Base-by-base conservation (phyloP, 2,888 invertebrate species). In the Mechanitis messenoides region DNA sequence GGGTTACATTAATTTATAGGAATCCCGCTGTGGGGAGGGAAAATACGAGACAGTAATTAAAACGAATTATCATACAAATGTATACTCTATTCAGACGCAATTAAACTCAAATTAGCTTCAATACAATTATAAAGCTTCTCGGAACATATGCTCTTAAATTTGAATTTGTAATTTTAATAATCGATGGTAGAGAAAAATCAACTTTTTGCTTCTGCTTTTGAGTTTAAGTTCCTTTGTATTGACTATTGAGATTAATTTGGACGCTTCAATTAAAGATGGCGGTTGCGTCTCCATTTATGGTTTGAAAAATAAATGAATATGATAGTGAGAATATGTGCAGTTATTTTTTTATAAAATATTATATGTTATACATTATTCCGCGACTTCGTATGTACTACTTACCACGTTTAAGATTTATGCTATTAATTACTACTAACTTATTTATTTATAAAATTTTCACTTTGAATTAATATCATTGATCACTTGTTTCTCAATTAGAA, bases 201-300 rank as follows among this genome's bases (percentile, higher is more conserved):
- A 46, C 56, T 33, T 47, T 57, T 56, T 50, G 2, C 2, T 20
- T 20, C 45, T 35, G 6, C 2, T 1, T 28, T 59, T 61, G 28
- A 53, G 28, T 54, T 28, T 12, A 53, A 55, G 55, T 58, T 61
- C 3, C 47, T n/a, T 55, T 55, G 45, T 28, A 38, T 7, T 6
- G 6, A 7, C 33, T 6, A 31, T 3, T 28, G 42, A 46, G 56
- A 56, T 58, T 5, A 50, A 59, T 33, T 45, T 57, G 31, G 47
- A 59, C 59, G 59, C 56, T 45, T 3, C 3, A 42, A 45, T 28
- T 45, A 56, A 35, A 50, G 50, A 50, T 50, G 50, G 50, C 50
- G 42, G 42, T 9, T 42, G 11, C 42, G 50, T 50, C 11, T 7
- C n/a, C 31, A 20, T 28, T 31, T 20, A 50, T 31, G 50, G 50